phyloP scores from a whole-genome alignment of 2,113 vertebrate genomes.

The Gallinago paraguaiae region DNA sequence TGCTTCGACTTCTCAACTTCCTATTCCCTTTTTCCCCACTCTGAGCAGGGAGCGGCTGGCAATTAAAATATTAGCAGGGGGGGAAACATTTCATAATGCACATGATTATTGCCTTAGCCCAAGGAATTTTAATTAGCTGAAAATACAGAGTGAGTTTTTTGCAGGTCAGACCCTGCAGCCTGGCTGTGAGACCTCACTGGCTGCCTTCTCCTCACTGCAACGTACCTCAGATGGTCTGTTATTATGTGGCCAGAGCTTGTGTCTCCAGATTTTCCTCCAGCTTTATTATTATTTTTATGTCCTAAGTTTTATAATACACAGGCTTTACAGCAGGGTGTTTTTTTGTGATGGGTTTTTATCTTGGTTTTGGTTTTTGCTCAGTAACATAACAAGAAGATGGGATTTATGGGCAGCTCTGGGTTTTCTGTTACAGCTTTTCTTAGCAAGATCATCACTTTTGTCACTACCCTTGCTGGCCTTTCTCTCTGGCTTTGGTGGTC shows the following conservation, averaged over 20 bases:
- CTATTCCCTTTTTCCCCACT: not conserved
- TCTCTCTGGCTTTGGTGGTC: not conserved
- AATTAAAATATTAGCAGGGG: constrained; percentile 59
- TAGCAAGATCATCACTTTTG: constrained; percentile 41
- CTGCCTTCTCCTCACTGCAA: not conserved
- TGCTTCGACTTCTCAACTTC: not conserved
- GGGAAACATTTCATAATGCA: constrained; percentile 6
- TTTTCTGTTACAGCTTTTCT: constrained; percentile 18
- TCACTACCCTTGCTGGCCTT: constrained; percentile 1
- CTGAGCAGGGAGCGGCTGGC: not conserved
- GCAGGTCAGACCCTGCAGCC: not conserved
- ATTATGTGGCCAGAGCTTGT: not conserved
- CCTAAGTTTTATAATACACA: not conserved
- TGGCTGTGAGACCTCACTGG: not conserved
- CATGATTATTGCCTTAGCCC: constrained; percentile 19
- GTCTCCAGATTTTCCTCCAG: not conserved
- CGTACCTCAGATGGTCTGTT: not conserved
- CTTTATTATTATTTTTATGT: constrained; percentile 35
- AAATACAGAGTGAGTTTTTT: not conserved
- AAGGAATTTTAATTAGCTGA: constrained; percentile 41
- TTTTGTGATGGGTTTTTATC: not conserved
- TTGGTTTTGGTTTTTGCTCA: not conserved
- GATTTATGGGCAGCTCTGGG: constrained; percentile 13
- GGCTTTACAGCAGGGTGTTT: not conserved
- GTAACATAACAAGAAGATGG: not conserved